Evolutionary conservation across 2,888 invertebrate species (phyloP).

Genomic region (Schizaphis graminum): DNA sequence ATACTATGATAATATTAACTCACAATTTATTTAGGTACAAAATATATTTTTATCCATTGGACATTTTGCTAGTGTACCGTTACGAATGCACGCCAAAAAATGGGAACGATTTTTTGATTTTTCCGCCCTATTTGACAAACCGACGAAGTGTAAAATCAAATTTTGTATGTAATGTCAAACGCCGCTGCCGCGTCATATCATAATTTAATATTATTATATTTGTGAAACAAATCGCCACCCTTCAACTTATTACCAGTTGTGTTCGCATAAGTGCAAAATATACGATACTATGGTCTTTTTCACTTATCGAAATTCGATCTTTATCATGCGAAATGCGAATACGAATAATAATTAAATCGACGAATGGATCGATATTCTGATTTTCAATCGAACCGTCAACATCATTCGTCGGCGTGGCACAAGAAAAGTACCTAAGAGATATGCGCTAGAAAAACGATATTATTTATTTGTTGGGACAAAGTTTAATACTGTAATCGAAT

Average conservation of each 20-base stretch:
- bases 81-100: not conserved
- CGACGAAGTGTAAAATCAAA: not conserved
- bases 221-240: not conserved
- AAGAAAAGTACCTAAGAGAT: not conserved
- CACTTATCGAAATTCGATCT: not conserved
- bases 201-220: slow-evolving; percentile 6
- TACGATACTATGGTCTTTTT: not conserved
- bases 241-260: not conserved
- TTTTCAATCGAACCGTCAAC: not conserved
- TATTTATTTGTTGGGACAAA: not conserved
- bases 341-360: not conserved
- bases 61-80: not conserved
- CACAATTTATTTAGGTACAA: not conserved
- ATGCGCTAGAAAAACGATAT: not conserved
- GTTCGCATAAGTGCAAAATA: not conserved
- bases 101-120: not conserved
- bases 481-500: not conserved
- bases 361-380: not conserved
- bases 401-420: not conserved
- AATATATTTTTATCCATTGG: not conserved
- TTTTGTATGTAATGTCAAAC: not conserved
- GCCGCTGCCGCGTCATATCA: not conserved
- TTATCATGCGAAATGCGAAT: not conserved
- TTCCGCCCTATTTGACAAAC: not conserved
- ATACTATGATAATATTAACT: not conserved